Conservation (phyloP, 2,888 invertebrate species). For the Craniophora ligustri region DNA sequence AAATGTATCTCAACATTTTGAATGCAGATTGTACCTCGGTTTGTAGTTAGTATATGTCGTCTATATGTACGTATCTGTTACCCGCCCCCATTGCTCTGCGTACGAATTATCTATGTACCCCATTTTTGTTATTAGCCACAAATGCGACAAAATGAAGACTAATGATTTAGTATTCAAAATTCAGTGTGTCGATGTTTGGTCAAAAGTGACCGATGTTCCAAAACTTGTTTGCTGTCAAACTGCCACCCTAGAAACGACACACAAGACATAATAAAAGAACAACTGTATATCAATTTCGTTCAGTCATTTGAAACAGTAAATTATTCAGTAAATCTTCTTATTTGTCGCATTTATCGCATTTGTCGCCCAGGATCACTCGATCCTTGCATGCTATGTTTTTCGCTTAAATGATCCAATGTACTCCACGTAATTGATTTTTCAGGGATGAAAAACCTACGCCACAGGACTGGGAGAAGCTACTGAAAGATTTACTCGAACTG, state of each 20-base stretch:
- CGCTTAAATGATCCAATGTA: neutral
- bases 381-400: neutral
- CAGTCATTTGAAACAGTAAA: neutral
- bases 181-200: no score
- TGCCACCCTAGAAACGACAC: no score
- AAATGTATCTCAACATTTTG: no score
- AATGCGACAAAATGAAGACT: neutral
- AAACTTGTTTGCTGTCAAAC: no score
- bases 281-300: no score
- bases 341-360: no score
- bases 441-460: constrained; percentile 73
- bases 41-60: constrained; percentile 1
- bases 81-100: neutral
- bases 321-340: no score
- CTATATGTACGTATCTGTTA: neutral
- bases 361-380: neutral
- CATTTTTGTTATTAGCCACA: neutral
- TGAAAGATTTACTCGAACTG: constrained; percentile 90
- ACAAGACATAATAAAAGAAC: no score
- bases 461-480: constrained; percentile 90
- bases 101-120: neutral
- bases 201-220: no score
- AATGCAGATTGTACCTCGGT: no score
- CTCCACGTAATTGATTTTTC: neutral
- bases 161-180: neutral